These are phyloP conservation scores for Parnassius orleans DNA, from an alignment of 2,888 invertebrate species.

Conservation along the genomic window DNA sequence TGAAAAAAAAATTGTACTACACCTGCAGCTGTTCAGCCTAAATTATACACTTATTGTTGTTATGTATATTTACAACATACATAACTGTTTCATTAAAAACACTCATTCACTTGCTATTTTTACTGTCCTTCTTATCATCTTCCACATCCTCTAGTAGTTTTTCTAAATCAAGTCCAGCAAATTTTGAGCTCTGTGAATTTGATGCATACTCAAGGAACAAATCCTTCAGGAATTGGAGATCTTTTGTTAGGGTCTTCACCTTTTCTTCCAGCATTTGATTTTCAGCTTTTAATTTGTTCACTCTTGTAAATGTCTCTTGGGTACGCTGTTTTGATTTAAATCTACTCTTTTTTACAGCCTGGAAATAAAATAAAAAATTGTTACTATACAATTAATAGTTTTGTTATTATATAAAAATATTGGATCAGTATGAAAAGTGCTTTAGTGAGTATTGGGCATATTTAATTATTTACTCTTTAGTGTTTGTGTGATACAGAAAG, in stretches of 20 bases:
- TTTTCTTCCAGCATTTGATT: constrained; percentile 90
- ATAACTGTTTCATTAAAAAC: too few relatives aligned
- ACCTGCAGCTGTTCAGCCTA: too few relatives aligned
- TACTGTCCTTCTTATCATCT: constrained; percentile 54
- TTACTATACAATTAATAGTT: neutral
- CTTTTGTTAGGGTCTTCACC: constrained; percentile 89
- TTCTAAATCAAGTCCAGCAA: constrained; percentile 79
- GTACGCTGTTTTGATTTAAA: constrained; percentile 89
- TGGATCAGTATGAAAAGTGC: neutral
- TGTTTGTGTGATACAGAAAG: too few relatives aligned
- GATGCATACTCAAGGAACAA: constrained; percentile 90
- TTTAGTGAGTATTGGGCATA: too few relatives aligned
- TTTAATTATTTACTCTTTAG: too few relatives aligned
- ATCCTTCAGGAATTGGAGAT: constrained; percentile 89
- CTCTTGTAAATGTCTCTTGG: constrained; percentile 87
- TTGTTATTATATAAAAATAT: too few relatives aligned
- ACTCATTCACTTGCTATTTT: constrained; percentile 36
- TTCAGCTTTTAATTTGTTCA: constrained; percentile 87
- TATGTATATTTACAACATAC: too few relatives aligned
- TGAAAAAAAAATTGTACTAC: too few relatives aligned
- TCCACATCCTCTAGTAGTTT: constrained; percentile 79
- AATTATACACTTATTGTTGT: too few relatives aligned
- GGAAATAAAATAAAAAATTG: constrained; percentile 34
- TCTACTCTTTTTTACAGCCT: constrained; percentile 92
- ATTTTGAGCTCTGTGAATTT: constrained; percentile 76